These are phyloP conservation scores for Micromesistius poutassou DNA, from an alignment of 2,797 vertebrate genomes.

Conservation along the genomic window DNA sequence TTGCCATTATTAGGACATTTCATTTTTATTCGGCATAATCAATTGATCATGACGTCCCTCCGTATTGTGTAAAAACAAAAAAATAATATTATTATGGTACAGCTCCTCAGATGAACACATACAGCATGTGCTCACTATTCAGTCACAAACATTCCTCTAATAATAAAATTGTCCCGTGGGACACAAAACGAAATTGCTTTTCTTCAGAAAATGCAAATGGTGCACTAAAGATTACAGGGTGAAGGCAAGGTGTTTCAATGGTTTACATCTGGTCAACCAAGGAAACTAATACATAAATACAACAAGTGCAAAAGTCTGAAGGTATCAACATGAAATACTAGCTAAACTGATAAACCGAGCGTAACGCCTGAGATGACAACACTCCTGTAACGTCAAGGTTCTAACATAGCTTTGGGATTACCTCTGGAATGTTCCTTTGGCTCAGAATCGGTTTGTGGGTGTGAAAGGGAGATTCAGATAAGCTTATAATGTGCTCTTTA, in stretches of 20 bases:
- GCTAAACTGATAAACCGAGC: background rate
- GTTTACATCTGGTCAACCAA: background rate
- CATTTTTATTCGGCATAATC: conserved; percentile 28
- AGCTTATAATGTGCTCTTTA: background rate
- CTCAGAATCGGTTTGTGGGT: conserved; percentile 5
- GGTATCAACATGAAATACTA: background rate
- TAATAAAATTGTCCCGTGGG: background rate
- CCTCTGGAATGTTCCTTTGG: conserved; percentile 8
- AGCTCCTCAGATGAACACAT: background rate
- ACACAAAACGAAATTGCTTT: background rate
- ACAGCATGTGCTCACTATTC: background rate
- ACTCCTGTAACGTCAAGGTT: background rate
- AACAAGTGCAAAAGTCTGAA: background rate
- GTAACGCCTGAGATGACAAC: background rate
- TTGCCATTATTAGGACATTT: conserved; percentile 21
- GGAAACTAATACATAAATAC: background rate
- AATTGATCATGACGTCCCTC: background rate
- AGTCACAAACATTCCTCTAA: background rate
- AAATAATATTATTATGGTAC: conserved; percentile 2
- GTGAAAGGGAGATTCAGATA: background rate
- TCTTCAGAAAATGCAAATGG: background rate
- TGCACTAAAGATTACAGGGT: background rate
- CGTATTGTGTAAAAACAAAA: no score
- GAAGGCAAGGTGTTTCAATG: background rate
- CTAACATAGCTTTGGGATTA: conserved; percentile 1